A percentile compares a stretch with the other conserved stretches of the same genome.
These are phyloP conservation scores for Oryzias javanicus DNA, from an alignment of 2,113 vertebrate genomes.

Conservation along the genomic window DNA sequence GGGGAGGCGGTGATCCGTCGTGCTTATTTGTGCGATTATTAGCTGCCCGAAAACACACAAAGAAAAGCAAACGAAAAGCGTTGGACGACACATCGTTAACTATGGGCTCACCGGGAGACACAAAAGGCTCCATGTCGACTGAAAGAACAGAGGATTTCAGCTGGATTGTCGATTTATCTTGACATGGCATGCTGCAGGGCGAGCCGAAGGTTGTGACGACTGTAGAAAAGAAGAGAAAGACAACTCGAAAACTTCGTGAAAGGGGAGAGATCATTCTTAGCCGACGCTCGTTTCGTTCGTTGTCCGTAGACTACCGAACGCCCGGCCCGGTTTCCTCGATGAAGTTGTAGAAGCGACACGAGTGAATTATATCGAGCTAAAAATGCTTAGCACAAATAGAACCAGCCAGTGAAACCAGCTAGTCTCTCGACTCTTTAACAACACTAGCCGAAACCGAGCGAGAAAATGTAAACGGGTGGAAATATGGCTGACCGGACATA, in stretches of 20 bases:
- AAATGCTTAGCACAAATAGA: conserved; percentile 61
- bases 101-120: conserved; percentile 87
- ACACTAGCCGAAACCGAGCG: conserved; percentile 44
- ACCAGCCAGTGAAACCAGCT: conserved; percentile 31
- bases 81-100: conserved; percentile 69
- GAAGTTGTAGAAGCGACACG: conserved; percentile 36
- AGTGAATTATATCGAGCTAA: conserved; percentile 23
- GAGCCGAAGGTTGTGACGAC: conserved; percentile 79
- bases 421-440: conserved; percentile 36
- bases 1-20: conserved; percentile 62
- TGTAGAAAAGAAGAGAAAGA: conserved; percentile 71
- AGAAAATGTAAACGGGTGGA: conserved; percentile 70
- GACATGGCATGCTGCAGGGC: conserved; percentile 91
- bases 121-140: conserved; percentile 80
- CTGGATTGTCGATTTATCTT: conserved; percentile 96
- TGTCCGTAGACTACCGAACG: conserved; percentile 14
- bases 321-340: conserved; percentile 6
- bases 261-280: conserved; percentile 23
- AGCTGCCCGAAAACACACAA: conserved; percentile 54
- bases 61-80: conserved; percentile 66
- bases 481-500: conserved; percentile 52
- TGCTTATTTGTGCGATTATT: conserved; percentile 55
- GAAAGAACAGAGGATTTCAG: conserved; percentile 88
- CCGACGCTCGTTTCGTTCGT: conserved; percentile 20
- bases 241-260: conserved; percentile 56